Conservation (phyloP, 1,140 invertebrate species). For the Trachymyrmex cornetzi region DNA sequence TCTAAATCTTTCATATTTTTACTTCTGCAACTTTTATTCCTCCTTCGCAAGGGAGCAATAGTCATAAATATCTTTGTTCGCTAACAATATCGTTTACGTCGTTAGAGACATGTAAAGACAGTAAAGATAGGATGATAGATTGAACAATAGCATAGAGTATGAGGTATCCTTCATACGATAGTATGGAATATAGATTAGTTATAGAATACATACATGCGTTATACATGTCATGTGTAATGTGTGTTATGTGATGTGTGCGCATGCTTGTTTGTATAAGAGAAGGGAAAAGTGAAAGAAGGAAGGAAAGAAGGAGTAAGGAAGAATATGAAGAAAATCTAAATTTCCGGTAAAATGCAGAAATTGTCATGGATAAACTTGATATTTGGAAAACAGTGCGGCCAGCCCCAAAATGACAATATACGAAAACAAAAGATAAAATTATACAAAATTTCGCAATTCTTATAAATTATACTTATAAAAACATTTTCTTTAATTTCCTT, state of each 20-base stretch:
- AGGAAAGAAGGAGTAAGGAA: conserved; percentile 11
- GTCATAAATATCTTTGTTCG: conserved; percentile 33
- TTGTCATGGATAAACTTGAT: conserved; percentile 24
- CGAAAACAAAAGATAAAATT: background rate
- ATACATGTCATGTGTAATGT: conserved; percentile 32
- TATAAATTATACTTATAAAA: conserved; percentile 31
- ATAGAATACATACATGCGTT: conserved; percentile 59
- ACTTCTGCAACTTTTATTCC: conserved; percentile 19
- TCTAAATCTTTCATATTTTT: conserved; percentile 40
- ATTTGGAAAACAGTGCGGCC: conserved; percentile 56
- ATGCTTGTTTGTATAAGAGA: conserved; percentile 49
- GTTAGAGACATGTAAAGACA: conserved; percentile 65
- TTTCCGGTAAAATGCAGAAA: conserved; percentile 65
- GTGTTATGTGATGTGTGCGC: conserved; percentile 44
- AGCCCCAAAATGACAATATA: conserved; percentile 54
- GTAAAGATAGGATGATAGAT: conserved; percentile 71
- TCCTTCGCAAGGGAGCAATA: conserved; percentile 6
- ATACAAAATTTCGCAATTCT: background rate
- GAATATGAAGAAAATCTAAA: conserved; percentile 21
- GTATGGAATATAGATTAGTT: conserved; percentile 53
- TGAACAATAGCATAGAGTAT: conserved; percentile 60
- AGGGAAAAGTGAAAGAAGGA: conserved; percentile 55
- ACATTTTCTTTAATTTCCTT: background rate
- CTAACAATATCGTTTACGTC: conserved; percentile 57
- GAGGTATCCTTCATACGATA: conserved; percentile 34